Evolutionary conservation across 2,888 invertebrate genomes (phyloP).

Genomic region (Corythucha ciliata): DNA sequence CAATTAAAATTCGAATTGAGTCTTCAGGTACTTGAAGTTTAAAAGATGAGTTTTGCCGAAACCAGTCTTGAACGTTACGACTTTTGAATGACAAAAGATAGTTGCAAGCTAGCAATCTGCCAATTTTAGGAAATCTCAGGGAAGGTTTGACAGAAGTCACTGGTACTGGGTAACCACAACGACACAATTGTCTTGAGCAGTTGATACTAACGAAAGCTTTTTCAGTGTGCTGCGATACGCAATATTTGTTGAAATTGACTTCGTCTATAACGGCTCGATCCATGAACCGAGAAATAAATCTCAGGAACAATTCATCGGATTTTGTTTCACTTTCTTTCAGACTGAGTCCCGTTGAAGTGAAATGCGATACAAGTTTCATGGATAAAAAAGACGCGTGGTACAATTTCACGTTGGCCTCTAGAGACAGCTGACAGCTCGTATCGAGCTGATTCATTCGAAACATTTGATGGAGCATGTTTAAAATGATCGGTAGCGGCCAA

Average conservation of each 20-base stretch:
- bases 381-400: constrained; percentile 38
- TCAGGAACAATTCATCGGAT: constrained; percentile 44
- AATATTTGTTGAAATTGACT: constrained; percentile 43
- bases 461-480: constrained; percentile 38
- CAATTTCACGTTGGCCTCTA: constrained; percentile 31
- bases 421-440: constrained; percentile 35
- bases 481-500: constrained; percentile 39
- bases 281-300: constrained; percentile 41
- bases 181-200: constrained; percentile 46
- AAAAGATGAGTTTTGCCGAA: too few species aligned
- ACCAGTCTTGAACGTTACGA: too few species aligned
- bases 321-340: constrained; percentile 42
- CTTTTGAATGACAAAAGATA: too few species aligned
- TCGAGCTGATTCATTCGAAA: constrained; percentile 37
- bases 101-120: too few species aligned
- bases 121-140: constrained; percentile 10
- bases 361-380: constrained; percentile 42
- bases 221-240: constrained; percentile 47
- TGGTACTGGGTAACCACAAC: constrained; percentile 55
- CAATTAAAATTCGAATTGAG: too few species aligned
- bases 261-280: constrained; percentile 40
- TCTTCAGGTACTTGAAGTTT: too few species aligned
- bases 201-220: constrained; percentile 52
- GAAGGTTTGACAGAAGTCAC: constrained; percentile 43
- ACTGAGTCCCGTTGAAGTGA: constrained; percentile 44